Base-by-base conservation (phyloP, 2,888 invertebrate genomes). In the Eulithis testata region DNA sequence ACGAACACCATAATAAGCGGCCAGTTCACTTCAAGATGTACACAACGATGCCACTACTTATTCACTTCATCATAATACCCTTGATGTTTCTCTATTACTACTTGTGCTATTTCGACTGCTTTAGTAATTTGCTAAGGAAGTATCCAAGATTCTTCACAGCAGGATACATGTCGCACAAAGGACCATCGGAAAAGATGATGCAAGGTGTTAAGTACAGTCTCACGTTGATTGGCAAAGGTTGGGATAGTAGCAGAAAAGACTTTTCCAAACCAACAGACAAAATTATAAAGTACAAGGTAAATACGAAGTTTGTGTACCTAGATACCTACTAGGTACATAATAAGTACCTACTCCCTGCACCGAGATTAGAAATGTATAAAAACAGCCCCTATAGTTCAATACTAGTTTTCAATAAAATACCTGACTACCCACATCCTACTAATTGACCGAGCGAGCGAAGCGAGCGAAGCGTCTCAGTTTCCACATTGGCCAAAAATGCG, bases 101-200 rank as follows among this genome's bases (percentile, higher is more conserved):
- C 44, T 61, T 83, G 53, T 78, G 78, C 57, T 74, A 77, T 27
- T 79, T 88, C 53, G 80, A 77, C 40, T 87, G 78, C 43, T 85
- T 87, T 36, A 79, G 81, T 51, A 79, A 73, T 12, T 70, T 86
- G 5, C 69, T 88, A 40, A 78, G 80, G 69, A 84, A 73, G 43
- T 83, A 72, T 56, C 88, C 88, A 3, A 61, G 81, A 7, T 65
- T 84, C 11, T 82, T 84, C 45, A 82, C 87, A 0, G 31, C 76
- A 0, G 87, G 88, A 0, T 84, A 83, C 31, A 78, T 83, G 56
- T 82, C 84, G 0, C 79, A 82, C 65, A 78, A 77, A 67, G 88
- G 88, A 0, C 88, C 88, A 4, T 72, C 82, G 1, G 76, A 81
- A 59, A 68, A 78, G 66, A 82, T 73, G 68, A 79, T 80, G 66